Evolutionary conservation across 2,797 vertebrate species (phyloP).

Genomic region (Coluber constrictor): DNA sequence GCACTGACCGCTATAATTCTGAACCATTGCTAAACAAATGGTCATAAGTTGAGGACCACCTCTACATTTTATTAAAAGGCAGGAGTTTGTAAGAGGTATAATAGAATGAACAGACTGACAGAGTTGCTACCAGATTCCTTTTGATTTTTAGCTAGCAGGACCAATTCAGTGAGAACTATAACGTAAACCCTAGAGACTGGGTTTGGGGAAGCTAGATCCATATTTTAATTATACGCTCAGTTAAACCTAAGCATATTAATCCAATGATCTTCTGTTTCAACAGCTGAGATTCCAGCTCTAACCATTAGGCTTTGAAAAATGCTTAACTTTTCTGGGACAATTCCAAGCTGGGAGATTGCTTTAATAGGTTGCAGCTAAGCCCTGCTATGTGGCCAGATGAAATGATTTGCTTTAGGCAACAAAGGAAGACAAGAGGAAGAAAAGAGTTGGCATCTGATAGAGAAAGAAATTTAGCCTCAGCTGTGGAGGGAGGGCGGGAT

Average conservation of each 20-base stretch:
- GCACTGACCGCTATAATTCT: background rate
- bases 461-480: background rate
- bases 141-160: background rate
- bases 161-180: background rate
- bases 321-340: background rate
- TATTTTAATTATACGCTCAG: background rate
- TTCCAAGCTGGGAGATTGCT: background rate
- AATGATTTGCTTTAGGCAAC: background rate
- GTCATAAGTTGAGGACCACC: background rate
- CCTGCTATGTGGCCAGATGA: background rate
- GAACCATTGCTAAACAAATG: background rate
- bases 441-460: background rate
- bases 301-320: background rate
- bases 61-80: background rate
- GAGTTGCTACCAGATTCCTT: background rate
- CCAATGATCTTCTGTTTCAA: background rate
- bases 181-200: background rate
- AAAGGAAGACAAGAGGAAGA: background rate
- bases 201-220: background rate
- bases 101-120: background rate
- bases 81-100: background rate
- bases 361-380: background rate
- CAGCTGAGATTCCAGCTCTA: background rate
- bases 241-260: background rate
- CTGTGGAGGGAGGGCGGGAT: background rate